Evolutionary conservation across 2,113 vertebrate genomes (phyloP), one percentile per base, ranked within the genome.

Genomic region (Oncorhynchus kisutch): DNA sequence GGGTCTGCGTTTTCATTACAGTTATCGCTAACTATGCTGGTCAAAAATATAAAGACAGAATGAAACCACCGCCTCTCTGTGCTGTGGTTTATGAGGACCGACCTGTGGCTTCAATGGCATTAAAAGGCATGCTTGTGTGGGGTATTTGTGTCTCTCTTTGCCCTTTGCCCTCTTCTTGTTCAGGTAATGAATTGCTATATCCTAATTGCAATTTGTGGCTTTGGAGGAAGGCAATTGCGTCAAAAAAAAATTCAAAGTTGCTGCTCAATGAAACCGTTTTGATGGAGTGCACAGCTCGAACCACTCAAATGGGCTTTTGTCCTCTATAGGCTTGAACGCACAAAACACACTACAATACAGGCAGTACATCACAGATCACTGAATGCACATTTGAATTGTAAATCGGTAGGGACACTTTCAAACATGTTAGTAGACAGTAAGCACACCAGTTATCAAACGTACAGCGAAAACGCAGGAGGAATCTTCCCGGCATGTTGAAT

Each of bases 291-390:
- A 5, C 39, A 48, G 83, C 74, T 85, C 82, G 7, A 34, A 68
- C 16, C 29, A 34, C 18, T 74, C 82, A 87, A 88, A 88, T 83
- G 76, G 80, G 73, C 77, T 67, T 75, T 75, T 84, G 77, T 87
- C 85, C 88, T 87, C 80, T 71, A 70, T 85, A 2, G 51, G 86
- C 83, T 54, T 59, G 79, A 82, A 80, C 70, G 69, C 74, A 69
- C 82, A 77, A 84, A 87, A 87, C 78, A 39, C 70, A 20, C 31
- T 75, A 45, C 24, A 88, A 87, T 81, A 80, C 71, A 54, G 1
- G 81, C 81, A 78, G 83, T 79, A 84, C 86, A 90, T 90, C 85
- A 89, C 85, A 90, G 89, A 86, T 77, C 82, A 76, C 85, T 62
- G 59, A 16, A 22, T 62, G 18, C 3, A 45, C 39, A 45, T 45